Evolutionary conservation across 2,113 vertebrate genomes (phyloP), one percentile per base, ranked within the genome.

Genomic region (Ifrita kowaldi): DNA sequence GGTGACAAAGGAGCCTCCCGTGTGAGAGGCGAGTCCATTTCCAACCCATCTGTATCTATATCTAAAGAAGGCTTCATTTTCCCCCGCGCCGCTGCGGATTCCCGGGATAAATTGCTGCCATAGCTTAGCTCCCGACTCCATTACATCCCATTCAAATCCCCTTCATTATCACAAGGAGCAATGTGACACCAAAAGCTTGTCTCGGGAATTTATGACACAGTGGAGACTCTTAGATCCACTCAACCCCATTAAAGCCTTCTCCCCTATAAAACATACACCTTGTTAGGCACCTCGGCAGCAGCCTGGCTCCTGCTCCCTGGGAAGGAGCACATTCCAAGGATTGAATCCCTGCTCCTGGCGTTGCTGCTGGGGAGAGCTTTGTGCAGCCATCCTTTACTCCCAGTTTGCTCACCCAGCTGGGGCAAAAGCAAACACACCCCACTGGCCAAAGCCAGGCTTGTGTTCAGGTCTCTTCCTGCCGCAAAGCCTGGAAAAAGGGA

Each of bases 101-200:
- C 85, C 79, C 3, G 1, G 96, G 96, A 95, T 94, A 70, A 96
- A 96, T 94, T 78, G 94, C 94, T 93, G 91, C 90, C 88, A 68
- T 42, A 62, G 67, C 95, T 95, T 35, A 77, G 78, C 93, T 97
- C 91, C 90, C 78, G 57, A 94, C 94, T 90, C 84, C 96, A 93
- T 95, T 94, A 89, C 89, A 90, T 39, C 89, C 97, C 84, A 96
- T 96, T 95, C 88, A 93, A 96, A 97, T 97, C 95, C 95, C 87
- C 93, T 97, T 97, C 96, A 95, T 97, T 97, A 95, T 89, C 93
- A 71, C 95, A 49, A 94, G 96, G 50, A 96, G 95, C 94, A 81
- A 62, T 47, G 83, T 89, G 97, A 97, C 97, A 97, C 95, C 93
- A 65, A 90, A 94, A 95, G 93, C 94, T 93, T 76, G 93, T 96